Evolutionary conservation across 2,888 invertebrate species (phyloP).

Genomic region (Sylvicola cinctus): DNA sequence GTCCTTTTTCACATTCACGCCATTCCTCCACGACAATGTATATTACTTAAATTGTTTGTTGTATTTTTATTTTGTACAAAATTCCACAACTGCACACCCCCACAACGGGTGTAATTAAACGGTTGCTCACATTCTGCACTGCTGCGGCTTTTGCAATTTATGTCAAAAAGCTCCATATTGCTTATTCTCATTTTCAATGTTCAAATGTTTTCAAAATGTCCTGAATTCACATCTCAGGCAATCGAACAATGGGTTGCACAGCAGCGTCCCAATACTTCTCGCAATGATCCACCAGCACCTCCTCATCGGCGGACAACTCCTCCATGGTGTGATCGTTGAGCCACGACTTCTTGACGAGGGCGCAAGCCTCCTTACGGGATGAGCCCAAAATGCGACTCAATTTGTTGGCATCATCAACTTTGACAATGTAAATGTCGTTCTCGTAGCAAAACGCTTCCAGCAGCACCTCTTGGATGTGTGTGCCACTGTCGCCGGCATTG

Average conservation of each 20-base stretch:
- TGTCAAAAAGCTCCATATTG: not conserved
- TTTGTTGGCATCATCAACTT: constrained; percentile 35
- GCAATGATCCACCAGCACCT: constrained; percentile 41
- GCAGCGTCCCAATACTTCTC: constrained; percentile 41
- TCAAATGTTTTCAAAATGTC: not conserved
- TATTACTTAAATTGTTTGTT: too few relatives aligned
- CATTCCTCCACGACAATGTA: too few relatives aligned
- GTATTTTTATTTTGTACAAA: too few relatives aligned
- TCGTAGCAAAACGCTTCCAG: constrained; percentile 61
- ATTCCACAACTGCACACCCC: too few relatives aligned
- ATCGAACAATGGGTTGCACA: constrained; percentile 39
- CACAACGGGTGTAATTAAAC: too few relatives aligned
- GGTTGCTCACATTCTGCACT: too few relatives aligned
- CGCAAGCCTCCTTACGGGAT: constrained; percentile 28
- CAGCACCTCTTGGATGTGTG: constrained; percentile 58
- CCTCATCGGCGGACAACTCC: constrained; percentile 37
- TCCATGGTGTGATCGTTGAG: constrained; percentile 33
- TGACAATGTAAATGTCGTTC: constrained; percentile 54
- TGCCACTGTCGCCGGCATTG: constrained; percentile 47
- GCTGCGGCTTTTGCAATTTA: too few relatives aligned
- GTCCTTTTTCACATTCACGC: too few relatives aligned
- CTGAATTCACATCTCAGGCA: constrained; percentile 32
- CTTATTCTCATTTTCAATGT: not conserved
- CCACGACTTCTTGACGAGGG: constrained; percentile 24
- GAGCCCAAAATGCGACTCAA: constrained; percentile 28